A percentile compares a stretch with the other conserved stretches of the same genome.
Evolutionary conservation across 1,140 invertebrate genomes (phyloP).

Genomic region (Drosophila tropicalis): DNA sequence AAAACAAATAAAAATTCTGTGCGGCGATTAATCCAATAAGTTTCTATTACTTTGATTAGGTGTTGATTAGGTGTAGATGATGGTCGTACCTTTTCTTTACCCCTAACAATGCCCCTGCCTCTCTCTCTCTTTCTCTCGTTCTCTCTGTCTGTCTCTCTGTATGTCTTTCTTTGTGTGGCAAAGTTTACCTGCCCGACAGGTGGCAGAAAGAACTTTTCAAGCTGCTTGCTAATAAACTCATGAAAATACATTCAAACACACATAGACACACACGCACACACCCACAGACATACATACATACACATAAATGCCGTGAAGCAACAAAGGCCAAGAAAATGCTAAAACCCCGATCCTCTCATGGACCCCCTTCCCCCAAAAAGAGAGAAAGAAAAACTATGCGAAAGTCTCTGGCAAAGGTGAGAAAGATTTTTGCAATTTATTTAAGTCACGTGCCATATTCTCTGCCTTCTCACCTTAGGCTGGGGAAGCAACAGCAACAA

Average conservation of each 20-base stretch:
- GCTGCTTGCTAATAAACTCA: constrained; percentile 73
- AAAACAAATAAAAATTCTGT: constrained; percentile 66
- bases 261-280: constrained; percentile 17
- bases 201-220: constrained; percentile 57
- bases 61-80: constrained; percentile 68
- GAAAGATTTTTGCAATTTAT: constrained; percentile 81
- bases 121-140: neutral
- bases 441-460: constrained; percentile 79
- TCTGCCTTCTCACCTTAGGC: constrained; percentile 38
- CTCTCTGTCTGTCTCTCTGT: neutral
- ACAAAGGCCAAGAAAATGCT: constrained; percentile 54
- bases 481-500: neutral
- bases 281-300: neutral
- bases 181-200: constrained; percentile 48
- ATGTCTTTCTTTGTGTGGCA: constrained; percentile 26
- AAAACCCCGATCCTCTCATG: neutral
- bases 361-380: constrained; percentile 6
- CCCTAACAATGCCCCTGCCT: neutral
- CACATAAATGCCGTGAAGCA: constrained; percentile 49
- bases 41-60: constrained; percentile 80
- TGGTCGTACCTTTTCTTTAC: neutral
- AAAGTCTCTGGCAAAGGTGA: constrained; percentile 72
- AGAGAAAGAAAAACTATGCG: constrained; percentile 60
- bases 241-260: constrained; percentile 46
- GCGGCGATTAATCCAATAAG: constrained; percentile 77